Base-by-base conservation (phyloP, 2,797 vertebrate species). In the Pristis pectinata region DNA sequence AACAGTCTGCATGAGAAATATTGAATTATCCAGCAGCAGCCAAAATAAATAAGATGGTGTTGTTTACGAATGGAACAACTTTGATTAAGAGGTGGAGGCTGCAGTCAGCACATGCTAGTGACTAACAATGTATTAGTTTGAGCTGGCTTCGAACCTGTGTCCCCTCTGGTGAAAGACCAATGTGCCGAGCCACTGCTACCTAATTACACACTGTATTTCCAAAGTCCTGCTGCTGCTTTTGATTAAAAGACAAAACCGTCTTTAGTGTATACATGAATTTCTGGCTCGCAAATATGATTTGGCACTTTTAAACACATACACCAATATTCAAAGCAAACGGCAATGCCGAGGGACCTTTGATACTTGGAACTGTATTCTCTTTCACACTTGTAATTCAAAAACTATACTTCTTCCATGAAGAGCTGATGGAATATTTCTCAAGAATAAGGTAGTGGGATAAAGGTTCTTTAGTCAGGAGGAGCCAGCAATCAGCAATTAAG, bases 151-250 rank as follows among this genome's bases (percentile, higher is more conserved):
- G 67, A 91, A 91, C 59, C n/a, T 10, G 19, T 8, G n/a, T 91
- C 49, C 61, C 87, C 87, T 67, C 6, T 10, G n/a, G 87, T 91
- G 87, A 91, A 67, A 91, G 87, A 64, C 59, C 85, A 89, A 89
- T 89, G 56, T n/a, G 56, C 3, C 59, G n/a, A 89, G 56, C 34
- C 87, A 67, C 59, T 91, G 87, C 87, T 91, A 91, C 87, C 87
- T 37, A 37, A 61, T 91, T 91, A 91, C 87, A 91, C 87, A 3
- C n/a, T 91, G 59, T 87, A 91, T 91, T 22, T 41, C n/a, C 64
- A 91, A 91, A 67, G 87, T 41, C 87, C n/a, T 67, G n/a, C 87
- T 91, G n/a, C 87, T 91, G 87, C 41, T 91, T 91, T 91, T 91
- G 87, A 91, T n/a, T 91, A 91, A 91, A 91, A 67, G 61, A 61